phyloP scores from a whole-genome alignment of 1,140 invertebrate species.

The Pachypeltis micranthus region DNA sequence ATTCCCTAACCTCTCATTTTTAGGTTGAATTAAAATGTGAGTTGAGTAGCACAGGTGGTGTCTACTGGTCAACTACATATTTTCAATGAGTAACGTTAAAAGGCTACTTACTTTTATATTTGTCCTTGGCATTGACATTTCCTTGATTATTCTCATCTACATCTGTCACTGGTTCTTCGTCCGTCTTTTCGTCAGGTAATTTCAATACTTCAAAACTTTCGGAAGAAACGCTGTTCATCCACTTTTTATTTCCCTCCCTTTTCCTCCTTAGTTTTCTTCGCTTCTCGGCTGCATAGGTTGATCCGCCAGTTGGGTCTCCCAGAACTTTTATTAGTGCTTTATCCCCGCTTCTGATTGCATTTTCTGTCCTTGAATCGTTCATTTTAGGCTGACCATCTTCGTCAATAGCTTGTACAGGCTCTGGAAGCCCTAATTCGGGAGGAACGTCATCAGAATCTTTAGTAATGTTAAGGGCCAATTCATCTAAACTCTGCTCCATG shows the following conservation, averaged over 20 bases:
- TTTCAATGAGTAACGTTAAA: too few species aligned
- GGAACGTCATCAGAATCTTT: not conserved
- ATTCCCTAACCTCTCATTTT: too few species aligned
- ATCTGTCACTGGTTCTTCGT: not conserved
- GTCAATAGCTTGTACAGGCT: not conserved
- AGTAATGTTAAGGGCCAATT: not conserved
- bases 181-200: constrained; percentile 10
- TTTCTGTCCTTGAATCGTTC: not conserved
- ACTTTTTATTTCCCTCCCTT: constrained; percentile 9
- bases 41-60: too few species aligned
- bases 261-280: constrained; percentile 9
- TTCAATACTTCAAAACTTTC: constrained; percentile 25
- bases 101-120: not conserved
- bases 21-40: too few species aligned
- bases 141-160: not conserved
- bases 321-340: constrained; percentile 4
- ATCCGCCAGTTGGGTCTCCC: not conserved
- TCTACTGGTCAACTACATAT: too few species aligned
- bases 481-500: not conserved
- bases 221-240: constrained; percentile 5
- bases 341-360: not conserved
- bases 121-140: constrained; percentile 8
- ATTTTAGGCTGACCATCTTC: not conserved
- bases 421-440: not conserved
- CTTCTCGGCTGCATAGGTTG: not conserved